Evolutionary conservation across 1,140 invertebrate genomes (phyloP).

Genomic region (Diuraphis noxia): DNA sequence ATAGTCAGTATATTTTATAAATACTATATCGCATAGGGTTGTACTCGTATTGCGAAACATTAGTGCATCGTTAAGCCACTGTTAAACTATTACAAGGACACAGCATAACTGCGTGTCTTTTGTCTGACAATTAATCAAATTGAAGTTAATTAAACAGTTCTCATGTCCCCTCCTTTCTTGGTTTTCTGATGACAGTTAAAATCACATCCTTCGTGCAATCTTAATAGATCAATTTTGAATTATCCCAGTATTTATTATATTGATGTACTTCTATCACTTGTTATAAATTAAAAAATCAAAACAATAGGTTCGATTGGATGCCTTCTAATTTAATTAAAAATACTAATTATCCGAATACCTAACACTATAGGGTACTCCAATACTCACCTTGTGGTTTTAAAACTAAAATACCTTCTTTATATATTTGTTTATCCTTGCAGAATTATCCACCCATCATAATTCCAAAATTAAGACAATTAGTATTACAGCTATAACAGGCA

Average conservation of each 20-base stretch:
- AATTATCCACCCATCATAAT: background rate
- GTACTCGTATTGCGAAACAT: conserved; percentile 7
- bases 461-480: background rate
- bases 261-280: background rate
- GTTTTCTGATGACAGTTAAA: background rate
- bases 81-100: conserved; percentile 35
- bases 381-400: background rate
- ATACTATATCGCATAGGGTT: background rate
- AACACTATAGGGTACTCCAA: background rate
- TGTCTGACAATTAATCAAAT: conserved; percentile 25
- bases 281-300: background rate
- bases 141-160: conserved; percentile 37
- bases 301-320: background rate
- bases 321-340: conserved; percentile 10
- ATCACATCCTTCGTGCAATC: background rate
- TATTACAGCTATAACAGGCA: background rate
- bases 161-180: background rate
- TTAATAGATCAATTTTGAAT: background rate
- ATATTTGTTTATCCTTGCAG: background rate
- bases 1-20: background rate
- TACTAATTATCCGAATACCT: conserved; percentile 1
- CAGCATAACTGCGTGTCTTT: background rate
- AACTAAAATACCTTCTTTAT: background rate
- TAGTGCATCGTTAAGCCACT: background rate
- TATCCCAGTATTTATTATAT: background rate